A percentile compares a stretch with the other conserved stretches of the same genome.
phyloP scores from a whole-genome alignment of 2,113 vertebrate genomes.

The Amazona vittata region DNA sequence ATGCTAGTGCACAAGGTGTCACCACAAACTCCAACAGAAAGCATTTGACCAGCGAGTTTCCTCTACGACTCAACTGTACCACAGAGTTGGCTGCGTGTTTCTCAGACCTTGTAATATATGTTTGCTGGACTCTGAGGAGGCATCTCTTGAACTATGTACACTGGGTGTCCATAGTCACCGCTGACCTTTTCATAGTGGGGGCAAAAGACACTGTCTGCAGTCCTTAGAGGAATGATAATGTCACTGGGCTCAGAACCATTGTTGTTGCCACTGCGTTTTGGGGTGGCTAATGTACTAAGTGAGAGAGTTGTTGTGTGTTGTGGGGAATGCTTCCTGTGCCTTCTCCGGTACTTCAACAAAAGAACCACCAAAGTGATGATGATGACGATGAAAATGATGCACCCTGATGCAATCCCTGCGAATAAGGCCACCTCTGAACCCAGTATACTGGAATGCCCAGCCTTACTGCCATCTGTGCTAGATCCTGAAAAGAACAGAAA shows the following conservation, averaged over 20 bases:
- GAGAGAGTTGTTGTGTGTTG: slow-evolving; percentile 93
- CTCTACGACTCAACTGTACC: slow-evolving; percentile 73
- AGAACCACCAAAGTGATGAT: slow-evolving; percentile 97
- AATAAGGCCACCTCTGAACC: slow-evolving; percentile 97
- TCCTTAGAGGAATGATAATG: slow-evolving; percentile 99
- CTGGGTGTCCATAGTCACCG: slow-evolving; percentile 98
- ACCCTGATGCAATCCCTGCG: slow-evolving; percentile 93
- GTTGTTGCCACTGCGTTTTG: slow-evolving; percentile 93
- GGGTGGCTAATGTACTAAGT: slow-evolving; percentile 96
- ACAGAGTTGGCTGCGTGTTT: slow-evolving; percentile 44
- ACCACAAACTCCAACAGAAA: slow-evolving; percentile 74
- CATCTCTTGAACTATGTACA: slow-evolving; percentile 99
- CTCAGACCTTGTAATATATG: slow-evolving; percentile 99
- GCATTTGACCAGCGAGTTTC: slow-evolving; percentile 75
- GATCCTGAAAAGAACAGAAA: slow-evolving; percentile 70
- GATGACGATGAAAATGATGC: slow-evolving; percentile 97
- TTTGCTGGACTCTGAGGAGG: slow-evolving; percentile 98
- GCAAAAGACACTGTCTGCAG: slow-evolving; percentile 99
- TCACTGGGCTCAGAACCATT: slow-evolving; percentile 98
- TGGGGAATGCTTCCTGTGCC: slow-evolving; percentile 96
- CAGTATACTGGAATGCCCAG: slow-evolving; percentile 88
- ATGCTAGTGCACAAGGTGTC: slow-evolving; percentile 72
- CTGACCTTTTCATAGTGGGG: slow-evolving; percentile 99
- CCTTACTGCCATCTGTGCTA: slow-evolving; percentile 79
- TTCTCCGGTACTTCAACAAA: slow-evolving; percentile 93